Percentiles rank a stretch among this genome's conserved stretches.
phyloP scores from a whole-genome alignment of 1,140 invertebrate genomes.

The Harlomillsia oculata region DNA sequence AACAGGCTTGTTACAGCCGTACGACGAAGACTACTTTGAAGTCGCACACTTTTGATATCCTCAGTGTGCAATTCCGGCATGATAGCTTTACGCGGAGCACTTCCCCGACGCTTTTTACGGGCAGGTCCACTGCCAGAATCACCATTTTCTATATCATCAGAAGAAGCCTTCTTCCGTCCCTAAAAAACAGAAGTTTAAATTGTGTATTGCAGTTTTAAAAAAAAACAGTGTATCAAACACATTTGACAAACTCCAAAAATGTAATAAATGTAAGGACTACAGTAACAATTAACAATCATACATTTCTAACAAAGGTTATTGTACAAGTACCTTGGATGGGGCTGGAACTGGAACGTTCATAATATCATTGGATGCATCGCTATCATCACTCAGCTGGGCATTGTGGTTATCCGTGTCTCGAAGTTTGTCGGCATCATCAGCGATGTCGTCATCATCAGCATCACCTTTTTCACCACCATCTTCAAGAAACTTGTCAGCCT shows the following conservation, averaged over 20 bases:
- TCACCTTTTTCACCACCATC: not conserved
- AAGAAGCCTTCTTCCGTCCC: conserved; percentile 2
- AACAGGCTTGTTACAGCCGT: conserved; percentile 49
- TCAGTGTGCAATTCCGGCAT: too few species aligned
- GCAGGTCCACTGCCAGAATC: conserved; percentile 10
- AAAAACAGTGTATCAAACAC: too few species aligned
- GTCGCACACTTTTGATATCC: not conserved
- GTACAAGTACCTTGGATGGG: not conserved
- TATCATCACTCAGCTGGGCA: too few species aligned
- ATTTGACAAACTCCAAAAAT: too few species aligned
- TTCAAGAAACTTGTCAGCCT: conserved; percentile 8
- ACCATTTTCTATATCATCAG: conserved; percentile 17
- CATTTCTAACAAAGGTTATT: not conserved
- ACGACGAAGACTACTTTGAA: conserved; percentile 36
- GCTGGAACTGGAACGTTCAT: too few species aligned
- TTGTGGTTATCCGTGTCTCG: too few species aligned
- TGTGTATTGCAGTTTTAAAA: not conserved
- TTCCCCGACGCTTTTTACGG: conserved; percentile 19
- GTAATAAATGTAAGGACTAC: too few species aligned
- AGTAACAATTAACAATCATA: too few species aligned
- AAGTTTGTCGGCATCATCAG: too few species aligned
- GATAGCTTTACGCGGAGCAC: not conserved
- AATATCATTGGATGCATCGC: too few species aligned
- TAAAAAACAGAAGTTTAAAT: not conserved
- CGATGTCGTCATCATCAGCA: not conserved